Evolutionary conservation across 1,140 invertebrate species (phyloP).

Genomic region (Drosophila asahinai): DNA sequence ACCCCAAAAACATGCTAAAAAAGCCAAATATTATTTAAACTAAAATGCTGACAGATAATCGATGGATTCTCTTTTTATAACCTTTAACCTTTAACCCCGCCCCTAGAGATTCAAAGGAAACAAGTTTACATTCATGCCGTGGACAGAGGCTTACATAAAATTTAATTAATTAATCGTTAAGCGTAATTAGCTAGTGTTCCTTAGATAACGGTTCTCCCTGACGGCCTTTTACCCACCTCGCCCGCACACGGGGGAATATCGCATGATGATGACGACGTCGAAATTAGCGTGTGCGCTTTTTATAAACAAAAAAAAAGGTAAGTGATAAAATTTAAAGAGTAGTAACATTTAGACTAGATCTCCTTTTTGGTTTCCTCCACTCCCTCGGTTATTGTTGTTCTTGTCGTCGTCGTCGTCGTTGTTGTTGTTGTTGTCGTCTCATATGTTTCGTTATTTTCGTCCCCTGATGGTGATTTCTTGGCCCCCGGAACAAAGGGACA

Average conservation of each 20-base stretch:
- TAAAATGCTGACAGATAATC: no score
- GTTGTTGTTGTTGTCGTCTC: neutral
- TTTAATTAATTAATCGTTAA: constrained; percentile 26
- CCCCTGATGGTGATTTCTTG: constrained; percentile 17
- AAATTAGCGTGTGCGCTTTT: constrained; percentile 15
- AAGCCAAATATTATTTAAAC: neutral
- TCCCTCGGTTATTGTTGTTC: neutral
- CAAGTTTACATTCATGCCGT: neutral
- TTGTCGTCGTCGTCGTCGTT: neutral
- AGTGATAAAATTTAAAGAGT: neutral
- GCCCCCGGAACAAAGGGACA: constrained; percentile 73
- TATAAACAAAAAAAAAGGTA: constrained; percentile 11
- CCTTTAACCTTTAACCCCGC: constrained; percentile 15
- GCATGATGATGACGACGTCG: neutral
- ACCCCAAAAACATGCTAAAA: no score
- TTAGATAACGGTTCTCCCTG: constrained; percentile 5
- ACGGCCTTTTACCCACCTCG: neutral
- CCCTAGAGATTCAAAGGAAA: no score
- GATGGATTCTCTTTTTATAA: neutral
- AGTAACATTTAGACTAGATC: constrained; percentile 35
- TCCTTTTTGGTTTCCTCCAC: constrained; percentile 50
- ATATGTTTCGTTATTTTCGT: neutral
- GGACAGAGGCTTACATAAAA: constrained; percentile 14
- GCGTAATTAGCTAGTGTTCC: constrained; percentile 34
- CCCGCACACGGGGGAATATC: constrained; percentile 1